Percentiles rank a stretch among this genome's conserved stretches.
These are phyloP conservation scores for Troglohyphantes excavatus DNA, from an alignment of 2,888 invertebrate genomes.

Conservation along the genomic window DNA sequence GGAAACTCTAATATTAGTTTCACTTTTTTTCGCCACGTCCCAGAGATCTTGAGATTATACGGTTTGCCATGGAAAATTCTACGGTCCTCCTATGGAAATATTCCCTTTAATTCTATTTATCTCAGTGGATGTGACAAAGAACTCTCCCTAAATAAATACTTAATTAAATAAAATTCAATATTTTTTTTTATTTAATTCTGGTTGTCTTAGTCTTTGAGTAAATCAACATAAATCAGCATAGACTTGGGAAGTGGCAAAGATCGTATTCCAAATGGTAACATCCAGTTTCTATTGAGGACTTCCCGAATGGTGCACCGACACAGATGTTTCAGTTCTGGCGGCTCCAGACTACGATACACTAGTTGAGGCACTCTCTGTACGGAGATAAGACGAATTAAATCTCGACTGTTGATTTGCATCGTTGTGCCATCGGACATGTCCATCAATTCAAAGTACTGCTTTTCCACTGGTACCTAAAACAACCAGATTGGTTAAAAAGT, in stretches of 20 bases:
- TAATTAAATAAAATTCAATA: too few relatives aligned
- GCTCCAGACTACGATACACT: slow-evolving; percentile 24
- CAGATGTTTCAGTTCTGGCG: slow-evolving; percentile 49
- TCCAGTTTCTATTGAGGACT: slow-evolving; percentile 41
- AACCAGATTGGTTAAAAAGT: too few relatives aligned
- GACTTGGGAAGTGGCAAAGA: slow-evolving; percentile 39
- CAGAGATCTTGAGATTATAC: too few relatives aligned
- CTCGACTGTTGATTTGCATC: slow-evolving; percentile 21
- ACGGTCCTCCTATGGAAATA: too few relatives aligned
- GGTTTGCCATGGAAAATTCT: too few relatives aligned
- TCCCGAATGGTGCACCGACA: slow-evolving; percentile 24
- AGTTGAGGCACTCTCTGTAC: slow-evolving; percentile 23
- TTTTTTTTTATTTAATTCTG: too few relatives aligned
- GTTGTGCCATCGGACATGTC: slow-evolving; percentile 19
- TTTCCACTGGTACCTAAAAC: slow-evolving; percentile 41
- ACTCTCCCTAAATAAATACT: too few relatives aligned
- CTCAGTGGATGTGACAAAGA: too few relatives aligned
- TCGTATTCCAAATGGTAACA: slow-evolving; percentile 46
- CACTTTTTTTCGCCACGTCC: too few relatives aligned
- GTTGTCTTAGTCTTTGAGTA: slow-evolving; percentile 49
- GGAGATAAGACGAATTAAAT: slow-evolving; percentile 43
- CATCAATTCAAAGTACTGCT: slow-evolving; percentile 38
- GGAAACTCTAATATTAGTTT: too few relatives aligned
- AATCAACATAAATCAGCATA: slow-evolving; percentile 14
- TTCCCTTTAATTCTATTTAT: too few relatives aligned